Conservation (phyloP, 2,113 vertebrate genomes). For the Ciconia stormi region DNA sequence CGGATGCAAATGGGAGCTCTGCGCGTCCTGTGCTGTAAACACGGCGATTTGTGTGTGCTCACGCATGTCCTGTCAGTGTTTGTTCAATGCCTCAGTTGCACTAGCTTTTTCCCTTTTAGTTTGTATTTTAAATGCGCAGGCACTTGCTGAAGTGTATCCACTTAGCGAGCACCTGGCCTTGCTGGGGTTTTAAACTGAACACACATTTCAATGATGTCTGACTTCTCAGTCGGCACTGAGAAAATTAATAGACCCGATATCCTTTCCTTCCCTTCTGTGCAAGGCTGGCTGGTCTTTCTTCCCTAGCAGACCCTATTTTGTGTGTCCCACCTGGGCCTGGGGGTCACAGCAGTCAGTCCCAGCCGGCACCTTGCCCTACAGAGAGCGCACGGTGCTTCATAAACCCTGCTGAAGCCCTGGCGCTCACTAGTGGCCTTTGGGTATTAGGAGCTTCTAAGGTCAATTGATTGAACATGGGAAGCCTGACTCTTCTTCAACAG, state of each 20-base stretch:
- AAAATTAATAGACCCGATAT: conserved; percentile 4
- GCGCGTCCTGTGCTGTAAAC: background rate
- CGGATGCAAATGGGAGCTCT: conserved; percentile 11
- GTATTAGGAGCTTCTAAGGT: background rate
- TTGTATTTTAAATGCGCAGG: conserved; percentile 59
- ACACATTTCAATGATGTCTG: conserved; percentile 42
- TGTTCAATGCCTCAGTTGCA: conserved; percentile 53
- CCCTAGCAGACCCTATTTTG: background rate
- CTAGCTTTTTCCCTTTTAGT: conserved; percentile 31
- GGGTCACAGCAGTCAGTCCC: background rate
- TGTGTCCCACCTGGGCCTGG: background rate
- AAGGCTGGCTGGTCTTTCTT: background rate
- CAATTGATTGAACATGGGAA: background rate
- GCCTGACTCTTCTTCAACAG: background rate
- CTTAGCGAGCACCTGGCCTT: conserved; percentile 66
- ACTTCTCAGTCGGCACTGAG: background rate
- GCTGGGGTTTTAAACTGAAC: conserved; percentile 29
- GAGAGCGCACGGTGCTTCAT: background rate
- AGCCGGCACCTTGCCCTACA: background rate
- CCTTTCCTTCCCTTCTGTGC: background rate
- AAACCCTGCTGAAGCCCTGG: background rate
- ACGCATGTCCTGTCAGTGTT: conserved; percentile 54
- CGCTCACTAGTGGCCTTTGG: background rate
- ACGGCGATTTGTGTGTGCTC: conserved; percentile 48
- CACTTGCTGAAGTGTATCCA: conserved; percentile 64